These are phyloP conservation scores for Leptogaster cylindrica DNA, from an alignment of 2,888 invertebrate genomes.

Conservation along the genomic window DNA sequence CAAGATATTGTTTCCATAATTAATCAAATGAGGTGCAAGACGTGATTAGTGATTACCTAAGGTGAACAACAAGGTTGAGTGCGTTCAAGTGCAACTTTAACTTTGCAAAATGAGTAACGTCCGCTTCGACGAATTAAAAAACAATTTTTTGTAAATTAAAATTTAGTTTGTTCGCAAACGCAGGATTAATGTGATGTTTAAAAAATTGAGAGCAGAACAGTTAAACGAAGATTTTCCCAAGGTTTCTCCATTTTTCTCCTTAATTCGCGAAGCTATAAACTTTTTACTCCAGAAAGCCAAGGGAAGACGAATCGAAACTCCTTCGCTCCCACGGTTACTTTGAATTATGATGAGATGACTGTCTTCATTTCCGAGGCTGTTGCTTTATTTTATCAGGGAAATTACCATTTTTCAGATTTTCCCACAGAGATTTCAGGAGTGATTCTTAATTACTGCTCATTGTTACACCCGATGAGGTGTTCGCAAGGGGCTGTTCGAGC, in stretches of 20 bases:
- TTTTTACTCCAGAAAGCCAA: conserved; percentile 30
- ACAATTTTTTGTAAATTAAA: too few relatives aligned
- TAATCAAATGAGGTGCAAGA: too few relatives aligned
- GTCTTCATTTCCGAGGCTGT: conserved; percentile 39
- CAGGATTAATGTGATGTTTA: too few relatives aligned
- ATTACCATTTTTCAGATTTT: conserved; percentile 43
- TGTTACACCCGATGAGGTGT: conserved; percentile 21
- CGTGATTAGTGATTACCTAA: too few relatives aligned
- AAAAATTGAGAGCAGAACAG: too few relatives aligned
- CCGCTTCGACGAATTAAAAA: too few relatives aligned
- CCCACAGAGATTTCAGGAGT: conserved; percentile 43
- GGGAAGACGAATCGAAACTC: conserved; percentile 27
- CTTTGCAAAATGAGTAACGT: too few relatives aligned
- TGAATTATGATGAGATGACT: conserved; percentile 45
- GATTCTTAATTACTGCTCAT: conserved; percentile 38
- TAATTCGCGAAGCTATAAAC: conserved; percentile 33
- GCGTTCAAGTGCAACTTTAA: too few relatives aligned
- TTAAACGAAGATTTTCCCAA: conserved; percentile 29
- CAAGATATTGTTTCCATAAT: too few relatives aligned
- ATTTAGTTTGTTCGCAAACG: too few relatives aligned
- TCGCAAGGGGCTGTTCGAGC: conserved; percentile 10
- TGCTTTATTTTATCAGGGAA: conserved; percentile 19
- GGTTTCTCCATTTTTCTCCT: conserved; percentile 22
- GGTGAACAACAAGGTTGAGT: too few relatives aligned
- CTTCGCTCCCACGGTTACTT: conserved; percentile 45